Conservation (phyloP, 2,888 invertebrate genomes). For the Troides oblongomaculatus region DNA sequence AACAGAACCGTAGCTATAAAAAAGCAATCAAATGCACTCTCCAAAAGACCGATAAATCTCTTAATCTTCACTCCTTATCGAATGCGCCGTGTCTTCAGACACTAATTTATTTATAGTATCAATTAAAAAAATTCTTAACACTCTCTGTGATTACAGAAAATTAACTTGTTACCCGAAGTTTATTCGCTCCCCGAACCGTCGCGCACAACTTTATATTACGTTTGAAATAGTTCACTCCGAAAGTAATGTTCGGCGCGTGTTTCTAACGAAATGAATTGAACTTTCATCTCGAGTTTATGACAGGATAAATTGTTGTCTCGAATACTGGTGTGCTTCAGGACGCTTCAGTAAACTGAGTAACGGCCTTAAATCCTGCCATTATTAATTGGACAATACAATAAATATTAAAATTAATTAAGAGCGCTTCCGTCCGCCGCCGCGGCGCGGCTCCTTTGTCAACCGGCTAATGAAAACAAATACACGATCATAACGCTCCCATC, state of each 20-base stretch:
- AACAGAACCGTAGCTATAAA: slow-evolving; percentile 48
- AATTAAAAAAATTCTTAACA: slow-evolving; percentile 70
- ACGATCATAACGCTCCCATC: slow-evolving; percentile 36
- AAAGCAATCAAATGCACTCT: slow-evolving; percentile 53
- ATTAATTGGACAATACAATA: slow-evolving; percentile 60
- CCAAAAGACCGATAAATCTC: slow-evolving; percentile 55
- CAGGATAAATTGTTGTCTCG: not conserved
- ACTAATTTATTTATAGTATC: slow-evolving; percentile 69
- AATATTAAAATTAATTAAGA: slow-evolving; percentile 53
- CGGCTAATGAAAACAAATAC: slow-evolving; percentile 44
- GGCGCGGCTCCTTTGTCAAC: slow-evolving; percentile 43
- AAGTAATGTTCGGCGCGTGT: too few species aligned
- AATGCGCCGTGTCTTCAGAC: slow-evolving; percentile 56
- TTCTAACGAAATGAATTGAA: too few species aligned
- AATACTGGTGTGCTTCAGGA: not conserved
- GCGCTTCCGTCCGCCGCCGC: slow-evolving; percentile 28
- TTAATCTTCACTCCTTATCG: slow-evolving; percentile 62
- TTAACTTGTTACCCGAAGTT: not conserved
- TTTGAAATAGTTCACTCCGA: too few species aligned
- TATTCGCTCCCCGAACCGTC: not conserved
- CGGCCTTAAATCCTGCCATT: slow-evolving; percentile 41
- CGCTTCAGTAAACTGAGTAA: slow-evolving; percentile 37
- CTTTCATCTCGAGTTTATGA: too few species aligned
- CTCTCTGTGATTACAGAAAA: slow-evolving; percentile 33
- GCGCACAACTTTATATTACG: not conserved